A percentile compares a stretch with the other conserved stretches of the same genome.
Evolutionary conservation across 2,797 vertebrate genomes (phyloP).

Genomic region (Distichodus sexfasciatus): DNA sequence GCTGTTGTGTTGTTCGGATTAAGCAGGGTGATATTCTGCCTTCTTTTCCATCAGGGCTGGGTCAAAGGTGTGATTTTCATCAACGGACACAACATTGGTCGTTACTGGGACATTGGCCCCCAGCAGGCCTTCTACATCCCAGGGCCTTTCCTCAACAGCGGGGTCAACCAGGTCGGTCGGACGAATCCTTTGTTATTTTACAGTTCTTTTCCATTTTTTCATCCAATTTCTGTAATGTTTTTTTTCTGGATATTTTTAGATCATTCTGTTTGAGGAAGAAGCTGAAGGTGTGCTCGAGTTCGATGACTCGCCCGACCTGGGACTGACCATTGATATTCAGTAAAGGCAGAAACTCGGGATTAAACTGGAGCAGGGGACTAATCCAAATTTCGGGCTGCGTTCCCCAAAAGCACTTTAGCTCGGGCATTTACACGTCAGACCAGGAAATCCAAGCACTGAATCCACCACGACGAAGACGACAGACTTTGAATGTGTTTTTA

Average conservation of each 20-base stretch:
- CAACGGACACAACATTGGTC: conserved; percentile 88
- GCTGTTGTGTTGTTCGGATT: too few species aligned
- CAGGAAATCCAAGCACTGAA: too few species aligned
- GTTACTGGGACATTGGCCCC: conserved; percentile 93
- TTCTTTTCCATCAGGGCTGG: conserved; percentile 79
- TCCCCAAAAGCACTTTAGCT: too few species aligned
- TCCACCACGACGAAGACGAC: too few species aligned
- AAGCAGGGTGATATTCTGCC: background rate
- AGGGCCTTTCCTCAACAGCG: conserved; percentile 81
- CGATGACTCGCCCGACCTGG: conserved; percentile 80
- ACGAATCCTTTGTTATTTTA: background rate
- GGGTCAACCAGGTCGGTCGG: conserved; percentile 82
- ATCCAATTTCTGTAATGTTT: background rate
- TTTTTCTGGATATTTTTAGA: conserved; percentile 61
- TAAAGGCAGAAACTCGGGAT: conserved; percentile 45
- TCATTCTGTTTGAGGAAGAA: conserved; percentile 88
- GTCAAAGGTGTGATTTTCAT: conserved; percentile 90
- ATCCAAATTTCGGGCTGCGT: background rate
- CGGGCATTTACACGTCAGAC: too few species aligned
- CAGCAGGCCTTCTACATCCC: conserved; percentile 92
- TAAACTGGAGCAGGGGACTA: background rate
- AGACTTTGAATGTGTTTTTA: too few species aligned
- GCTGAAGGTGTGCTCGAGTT: conserved; percentile 81
- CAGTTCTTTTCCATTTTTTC: background rate
- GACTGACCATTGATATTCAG: conserved; percentile 83